A percentile compares a stretch with the other conserved stretches of the same genome.
Evolutionary conservation across 2,888 invertebrate species (phyloP).

Genomic region (Neoascia interrupta): DNA sequence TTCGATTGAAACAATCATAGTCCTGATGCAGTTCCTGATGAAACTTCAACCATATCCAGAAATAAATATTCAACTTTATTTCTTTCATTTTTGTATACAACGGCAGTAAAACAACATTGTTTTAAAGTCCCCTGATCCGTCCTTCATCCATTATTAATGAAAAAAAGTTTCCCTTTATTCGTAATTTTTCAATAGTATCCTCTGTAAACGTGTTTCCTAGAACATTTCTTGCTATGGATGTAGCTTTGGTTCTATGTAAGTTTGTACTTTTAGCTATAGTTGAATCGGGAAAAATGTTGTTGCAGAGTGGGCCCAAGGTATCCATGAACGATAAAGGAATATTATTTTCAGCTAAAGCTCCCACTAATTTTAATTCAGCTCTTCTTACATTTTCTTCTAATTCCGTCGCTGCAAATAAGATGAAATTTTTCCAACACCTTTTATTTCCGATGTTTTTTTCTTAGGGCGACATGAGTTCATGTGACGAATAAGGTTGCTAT

Average conservation of each 20-base stretch:
- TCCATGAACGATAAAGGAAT: not conserved
- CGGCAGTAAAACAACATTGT: not conserved
- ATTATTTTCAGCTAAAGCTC: not conserved
- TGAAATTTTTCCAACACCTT: not conserved
- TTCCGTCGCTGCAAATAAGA: not conserved
- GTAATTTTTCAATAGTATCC: slow-evolving; percentile 1
- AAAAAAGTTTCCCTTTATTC: not conserved
- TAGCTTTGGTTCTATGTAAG: too few species aligned
- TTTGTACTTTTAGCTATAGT: not conserved
- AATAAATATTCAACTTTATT: not conserved
- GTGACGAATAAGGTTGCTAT: not conserved
- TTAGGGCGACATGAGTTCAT: not conserved
- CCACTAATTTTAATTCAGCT: slow-evolving; percentile 3
- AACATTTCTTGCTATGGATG: too few species aligned
- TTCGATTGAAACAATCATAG: not conserved
- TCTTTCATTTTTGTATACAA: not conserved
- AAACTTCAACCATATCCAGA: not conserved
- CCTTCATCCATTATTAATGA: not conserved
- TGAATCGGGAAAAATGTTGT: not conserved
- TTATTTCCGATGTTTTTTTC: not conserved
- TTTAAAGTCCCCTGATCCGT: not conserved
- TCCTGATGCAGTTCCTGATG: slow-evolving; percentile 7
- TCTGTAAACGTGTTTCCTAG: too few species aligned
- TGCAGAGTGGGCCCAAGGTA: slow-evolving; percentile 1
- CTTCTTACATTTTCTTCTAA: not conserved